These are phyloP conservation scores for Eulemur coronatus DNA, from an alignment of 2,797 vertebrate species.

Conservation along the genomic window DNA sequence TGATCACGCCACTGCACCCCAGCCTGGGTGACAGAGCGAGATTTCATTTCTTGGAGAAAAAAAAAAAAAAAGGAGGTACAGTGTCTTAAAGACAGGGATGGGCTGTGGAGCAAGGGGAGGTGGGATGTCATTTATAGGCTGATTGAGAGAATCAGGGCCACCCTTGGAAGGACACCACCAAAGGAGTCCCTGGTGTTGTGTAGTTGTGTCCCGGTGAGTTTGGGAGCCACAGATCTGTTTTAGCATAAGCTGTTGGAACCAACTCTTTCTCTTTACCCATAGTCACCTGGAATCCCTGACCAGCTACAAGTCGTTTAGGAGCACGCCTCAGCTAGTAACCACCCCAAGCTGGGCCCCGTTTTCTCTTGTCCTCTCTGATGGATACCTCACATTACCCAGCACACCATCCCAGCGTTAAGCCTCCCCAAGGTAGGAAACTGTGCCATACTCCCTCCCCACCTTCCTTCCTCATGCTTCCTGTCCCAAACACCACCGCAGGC, in stretches of 20 bases:
- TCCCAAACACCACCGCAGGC: neutral
- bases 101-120: neutral
- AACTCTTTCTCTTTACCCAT: neutral
- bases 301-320: neutral
- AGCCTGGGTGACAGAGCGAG: neutral
- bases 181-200: rapidly evolving
- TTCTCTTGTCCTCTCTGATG: neutral
- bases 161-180: neutral
- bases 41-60: neutral
- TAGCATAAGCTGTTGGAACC: neutral
- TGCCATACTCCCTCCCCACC: too few relatives aligned
- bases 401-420: neutral
- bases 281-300: neutral
- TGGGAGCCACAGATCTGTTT: neutral
- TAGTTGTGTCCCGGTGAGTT: neutral
- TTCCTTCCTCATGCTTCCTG: neutral
- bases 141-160: neutral
- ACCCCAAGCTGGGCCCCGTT: neutral
- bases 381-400: neutral
- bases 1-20: neutral
- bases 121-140: neutral
- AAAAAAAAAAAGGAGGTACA: neutral
- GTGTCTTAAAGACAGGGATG: neutral
- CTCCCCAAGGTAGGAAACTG: neutral
- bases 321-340: neutral